These are phyloP conservation scores for Andinoacara biseriatus DNA, from an alignment of 2,113 vertebrate species.

Conservation along the genomic window DNA sequence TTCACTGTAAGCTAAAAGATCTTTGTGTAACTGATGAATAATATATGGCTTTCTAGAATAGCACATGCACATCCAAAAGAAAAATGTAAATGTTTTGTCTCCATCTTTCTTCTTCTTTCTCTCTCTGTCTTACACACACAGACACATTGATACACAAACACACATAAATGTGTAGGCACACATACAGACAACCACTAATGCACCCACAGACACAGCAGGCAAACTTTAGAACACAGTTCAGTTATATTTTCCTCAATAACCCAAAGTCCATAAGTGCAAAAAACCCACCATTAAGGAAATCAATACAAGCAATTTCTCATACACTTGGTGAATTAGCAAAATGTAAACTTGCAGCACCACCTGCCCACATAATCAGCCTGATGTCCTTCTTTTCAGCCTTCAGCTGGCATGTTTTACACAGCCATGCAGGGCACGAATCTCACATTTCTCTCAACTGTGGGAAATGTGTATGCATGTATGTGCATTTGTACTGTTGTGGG, in stretches of 20 bases:
- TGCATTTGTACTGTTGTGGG: neutral
- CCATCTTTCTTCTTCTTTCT: neutral
- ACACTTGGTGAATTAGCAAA: neutral
- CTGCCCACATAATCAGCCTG: conserved; percentile 1
- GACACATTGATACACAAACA: neutral
- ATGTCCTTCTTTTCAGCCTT: neutral
- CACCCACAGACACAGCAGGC: neutral
- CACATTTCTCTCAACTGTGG: neutral
- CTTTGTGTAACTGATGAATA: conserved; percentile 2
- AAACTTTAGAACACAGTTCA: neutral
- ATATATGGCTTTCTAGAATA: neutral
- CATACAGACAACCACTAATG: neutral
- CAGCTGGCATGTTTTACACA: conserved; percentile 4
- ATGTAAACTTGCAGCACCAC: neutral
- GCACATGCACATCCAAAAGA: neutral
- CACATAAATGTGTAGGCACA: neutral
- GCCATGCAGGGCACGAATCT: neutral
- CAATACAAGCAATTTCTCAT: neutral
- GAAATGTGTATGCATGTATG: neutral
- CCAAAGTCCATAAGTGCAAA: neutral
- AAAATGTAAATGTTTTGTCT: neutral
- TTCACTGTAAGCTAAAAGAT: neutral
- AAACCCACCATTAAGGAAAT: neutral
- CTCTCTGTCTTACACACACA: neutral
- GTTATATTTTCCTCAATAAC: neutral